These are phyloP conservation scores for Aphelenchoides avenae DNA, from an alignment of 1,140 invertebrate genomes.

Conservation along the genomic window DNA sequence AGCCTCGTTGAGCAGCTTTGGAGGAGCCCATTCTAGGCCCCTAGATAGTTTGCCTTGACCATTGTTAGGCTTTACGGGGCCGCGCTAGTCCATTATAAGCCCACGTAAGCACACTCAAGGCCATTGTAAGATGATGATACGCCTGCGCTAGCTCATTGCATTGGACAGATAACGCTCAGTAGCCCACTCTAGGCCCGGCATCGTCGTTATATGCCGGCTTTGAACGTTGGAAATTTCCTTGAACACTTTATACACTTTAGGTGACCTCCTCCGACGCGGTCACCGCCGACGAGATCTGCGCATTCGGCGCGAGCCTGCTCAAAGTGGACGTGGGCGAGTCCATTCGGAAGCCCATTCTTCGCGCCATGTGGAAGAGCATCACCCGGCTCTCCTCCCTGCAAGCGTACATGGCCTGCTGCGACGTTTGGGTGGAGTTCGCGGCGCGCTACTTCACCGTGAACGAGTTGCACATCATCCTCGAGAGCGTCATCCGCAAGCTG, in stretches of 20 bases:
- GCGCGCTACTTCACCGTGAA: conserved; percentile 31
- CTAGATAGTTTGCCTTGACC: too few relatives aligned
- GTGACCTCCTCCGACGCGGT: conserved; percentile 25
- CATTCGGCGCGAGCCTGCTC: conserved; percentile 27
- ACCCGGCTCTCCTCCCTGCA: conserved; percentile 14
- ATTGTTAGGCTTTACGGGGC: too few relatives aligned
- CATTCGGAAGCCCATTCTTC: conserved; percentile 25
- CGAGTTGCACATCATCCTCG: conserved; percentile 36
- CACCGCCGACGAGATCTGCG: conserved; percentile 31
- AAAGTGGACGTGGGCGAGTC: conserved; percentile 14
- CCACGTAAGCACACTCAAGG: too few relatives aligned
- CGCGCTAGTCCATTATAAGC: too few relatives aligned
- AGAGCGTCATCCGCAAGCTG: conserved; percentile 24
- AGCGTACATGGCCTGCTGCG: conserved; percentile 25
- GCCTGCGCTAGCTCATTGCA: too few relatives aligned
- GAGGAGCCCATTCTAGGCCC: too few relatives aligned
- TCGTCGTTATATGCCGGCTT: too few relatives aligned
- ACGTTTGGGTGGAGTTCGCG: conserved; percentile 44
- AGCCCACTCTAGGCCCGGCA: too few relatives aligned
- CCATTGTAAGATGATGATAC: too few relatives aligned
- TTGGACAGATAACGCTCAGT: too few relatives aligned
- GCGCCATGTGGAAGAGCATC: conserved; percentile 33
- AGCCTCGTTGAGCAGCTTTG: too few relatives aligned
- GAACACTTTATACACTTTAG: conserved; percentile 10
- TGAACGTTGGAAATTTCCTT: not conserved